A percentile compares a stretch with the other conserved stretches of the same genome.
Conservation (phyloP, 2,888 invertebrate genomes). For the Tenthredo scrophulariae region DNA sequence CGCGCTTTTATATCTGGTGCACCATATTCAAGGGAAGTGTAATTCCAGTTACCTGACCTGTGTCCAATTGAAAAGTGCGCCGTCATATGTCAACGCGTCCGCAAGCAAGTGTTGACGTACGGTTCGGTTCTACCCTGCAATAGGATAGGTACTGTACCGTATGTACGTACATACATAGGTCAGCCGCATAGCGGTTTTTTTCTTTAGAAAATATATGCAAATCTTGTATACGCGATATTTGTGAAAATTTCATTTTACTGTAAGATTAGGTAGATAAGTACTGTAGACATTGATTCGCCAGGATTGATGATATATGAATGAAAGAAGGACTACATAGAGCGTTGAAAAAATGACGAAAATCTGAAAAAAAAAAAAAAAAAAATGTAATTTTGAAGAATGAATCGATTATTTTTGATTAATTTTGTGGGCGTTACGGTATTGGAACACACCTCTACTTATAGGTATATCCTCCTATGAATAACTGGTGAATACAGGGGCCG, state of each 20-base stretch:
- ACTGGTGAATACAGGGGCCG: not conserved
- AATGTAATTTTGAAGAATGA: not conserved
- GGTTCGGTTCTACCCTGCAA: not conserved
- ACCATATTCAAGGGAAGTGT: constrained; percentile 29
- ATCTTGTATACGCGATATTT: too few species aligned
- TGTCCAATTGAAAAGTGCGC: constrained; percentile 48
- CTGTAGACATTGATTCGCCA: too few species aligned
- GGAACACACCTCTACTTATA: not conserved
- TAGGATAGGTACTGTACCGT: not conserved
- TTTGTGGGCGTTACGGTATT: not conserved
- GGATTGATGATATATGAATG: too few species aligned
- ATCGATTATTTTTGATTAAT: not conserved
- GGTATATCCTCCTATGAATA: not conserved
- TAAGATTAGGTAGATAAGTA: too few species aligned
- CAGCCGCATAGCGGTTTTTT: too few species aligned
- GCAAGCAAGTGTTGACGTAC: not conserved
- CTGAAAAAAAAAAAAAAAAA: not conserved
- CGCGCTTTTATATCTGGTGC: constrained; percentile 34
- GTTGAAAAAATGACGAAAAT: too few species aligned
- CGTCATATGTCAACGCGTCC: not conserved
- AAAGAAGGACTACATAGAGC: too few species aligned
- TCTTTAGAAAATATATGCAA: too few species aligned
- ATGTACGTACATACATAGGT: too few species aligned
- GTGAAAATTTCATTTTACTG: too few species aligned
- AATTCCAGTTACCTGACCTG: constrained; percentile 50